phyloP scores from a whole-genome alignment of 1,140 invertebrate genomes.

The Conus ventricosus region DNA sequence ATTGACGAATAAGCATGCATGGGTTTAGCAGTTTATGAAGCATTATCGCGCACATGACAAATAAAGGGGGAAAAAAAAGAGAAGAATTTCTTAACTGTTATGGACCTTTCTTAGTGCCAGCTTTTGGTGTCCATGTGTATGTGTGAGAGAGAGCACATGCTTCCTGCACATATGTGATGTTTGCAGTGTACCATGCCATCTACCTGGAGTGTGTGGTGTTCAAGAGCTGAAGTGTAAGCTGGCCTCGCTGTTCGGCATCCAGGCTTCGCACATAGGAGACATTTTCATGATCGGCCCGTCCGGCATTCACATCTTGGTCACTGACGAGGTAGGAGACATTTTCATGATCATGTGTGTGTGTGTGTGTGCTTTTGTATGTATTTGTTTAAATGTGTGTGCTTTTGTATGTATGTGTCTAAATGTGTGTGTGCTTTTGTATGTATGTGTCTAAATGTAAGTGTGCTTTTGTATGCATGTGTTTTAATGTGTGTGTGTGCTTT shows the following conservation, averaged over 20 bases:
- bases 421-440: neutral
- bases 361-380: neutral
- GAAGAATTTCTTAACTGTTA: too few relatives aligned
- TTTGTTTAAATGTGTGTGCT: too few relatives aligned
- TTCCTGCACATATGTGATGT: neutral
- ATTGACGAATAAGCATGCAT: too few relatives aligned
- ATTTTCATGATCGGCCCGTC: constrained; percentile 85
- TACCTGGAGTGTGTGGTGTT: constrained; percentile 83
- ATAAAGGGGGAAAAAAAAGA: too few relatives aligned
- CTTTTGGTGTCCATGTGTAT: too few relatives aligned
- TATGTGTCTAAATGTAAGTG: neutral
- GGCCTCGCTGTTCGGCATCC: constrained; percentile 78
- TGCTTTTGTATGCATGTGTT: too few relatives aligned
- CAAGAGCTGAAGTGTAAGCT: constrained; percentile 83
- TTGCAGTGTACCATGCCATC: constrained; percentile 85
- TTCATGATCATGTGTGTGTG: neutral
- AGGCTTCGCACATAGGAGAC: constrained; percentile 79
- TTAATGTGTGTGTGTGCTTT: neutral
- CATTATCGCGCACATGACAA: too few relatives aligned
- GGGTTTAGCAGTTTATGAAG: too few relatives aligned
- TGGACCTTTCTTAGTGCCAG: too few relatives aligned
- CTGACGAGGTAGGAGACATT: constrained; percentile 79
- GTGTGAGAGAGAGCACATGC: too few relatives aligned
- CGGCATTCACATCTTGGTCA: constrained; percentile 85
- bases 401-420: neutral